A percentile compares a stretch with the other conserved stretches of the same genome.
These are phyloP conservation scores for Drosophila anomalata DNA, from an alignment of 2,888 invertebrate genomes.

Conservation along the genomic window DNA sequence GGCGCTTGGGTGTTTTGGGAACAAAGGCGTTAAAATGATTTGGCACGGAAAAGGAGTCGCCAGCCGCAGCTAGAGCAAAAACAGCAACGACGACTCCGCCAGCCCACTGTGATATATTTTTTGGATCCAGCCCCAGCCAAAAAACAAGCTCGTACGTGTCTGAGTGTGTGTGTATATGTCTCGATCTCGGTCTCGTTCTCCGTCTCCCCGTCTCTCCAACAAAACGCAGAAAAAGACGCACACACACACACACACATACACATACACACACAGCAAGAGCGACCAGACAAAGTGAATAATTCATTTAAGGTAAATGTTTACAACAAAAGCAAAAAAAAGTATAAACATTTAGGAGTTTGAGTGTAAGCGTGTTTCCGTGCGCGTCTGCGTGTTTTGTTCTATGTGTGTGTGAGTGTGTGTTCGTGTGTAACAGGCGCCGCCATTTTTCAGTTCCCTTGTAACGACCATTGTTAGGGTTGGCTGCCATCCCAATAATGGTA, in stretches of 20 bases:
- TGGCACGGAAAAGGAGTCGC: constrained; percentile 51
- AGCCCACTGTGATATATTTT: constrained; percentile 62
- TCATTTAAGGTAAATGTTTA: constrained; percentile 68
- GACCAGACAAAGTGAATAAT: constrained; percentile 68
- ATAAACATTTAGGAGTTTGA: constrained; percentile 29
- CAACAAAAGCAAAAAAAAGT: constrained; percentile 30
- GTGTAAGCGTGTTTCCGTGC: constrained; percentile 20
- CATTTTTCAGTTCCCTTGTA: constrained; percentile 74
- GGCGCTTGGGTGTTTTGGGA: constrained; percentile 59
- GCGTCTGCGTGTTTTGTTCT: constrained; percentile 8
- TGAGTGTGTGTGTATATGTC: constrained; percentile 37
- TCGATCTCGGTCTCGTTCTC: background rate
- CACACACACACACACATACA: constrained; percentile 17
- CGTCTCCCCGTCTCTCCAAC: constrained; percentile 10
- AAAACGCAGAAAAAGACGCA: constrained; percentile 36
- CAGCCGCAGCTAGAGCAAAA: constrained; percentile 30
- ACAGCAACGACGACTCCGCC: constrained; percentile 44
- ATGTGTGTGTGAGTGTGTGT: constrained; percentile 30
- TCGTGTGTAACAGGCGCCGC: constrained; percentile 71
- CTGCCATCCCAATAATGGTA: constrained; percentile 36
- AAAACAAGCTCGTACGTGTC: constrained; percentile 41
- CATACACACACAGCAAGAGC: constrained; percentile 11
- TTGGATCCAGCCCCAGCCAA: constrained; percentile 52
- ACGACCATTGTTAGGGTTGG: constrained; percentile 70
- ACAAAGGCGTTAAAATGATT: constrained; percentile 67